Base-by-base conservation (phyloP, 1,140 invertebrate species). In the Spodoptera litura region DNA sequence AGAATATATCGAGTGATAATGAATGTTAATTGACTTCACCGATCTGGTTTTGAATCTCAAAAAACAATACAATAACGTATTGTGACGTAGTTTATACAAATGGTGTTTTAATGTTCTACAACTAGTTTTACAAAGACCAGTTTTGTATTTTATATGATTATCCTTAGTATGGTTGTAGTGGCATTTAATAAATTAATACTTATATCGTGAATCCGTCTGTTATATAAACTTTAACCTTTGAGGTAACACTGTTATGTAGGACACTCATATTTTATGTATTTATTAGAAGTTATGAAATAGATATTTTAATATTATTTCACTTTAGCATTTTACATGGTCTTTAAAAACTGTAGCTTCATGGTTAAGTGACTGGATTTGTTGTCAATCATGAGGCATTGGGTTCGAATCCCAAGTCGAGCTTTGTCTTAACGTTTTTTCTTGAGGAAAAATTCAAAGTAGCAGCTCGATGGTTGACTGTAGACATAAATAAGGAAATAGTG, bases 401-500 rank as follows among this genome's bases (percentile, higher is more conserved):
- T 74, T 61, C 58, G 44, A 74, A 25, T 51, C 25, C 38, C 25
- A 44, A 56, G 58, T 61, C 38, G 58, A 52, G 53, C 44, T 31
- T 31, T 31, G 72, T 49, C 38, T 61, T 51, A 38, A 27, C 20
- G 58, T 44, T 61, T 74, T 74, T 74, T 73, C 71, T 49, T 74
- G 25, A 61, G 11, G 58, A 62, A 74, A 74, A 74, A 74, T n/a
- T 74, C 62, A 44, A 66, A 66, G 11, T 66, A 66, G 62, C 62
- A n/a, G 25, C 56, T 52, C 72, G 58, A 62, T 6, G 49, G 27
- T 61, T 56, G 62, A 56, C 38, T 66, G 51, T 64, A 49, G 31
- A 20, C 1, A 49, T 0, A n/a, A n/a, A 20, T 15, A n/a, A 64
- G n/a, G 15, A 4, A 44, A 38, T n/a, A 20, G 20, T 62, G 5